Base-by-base conservation (phyloP, 1,140 invertebrate species). In the Epicauta chinensis region DNA sequence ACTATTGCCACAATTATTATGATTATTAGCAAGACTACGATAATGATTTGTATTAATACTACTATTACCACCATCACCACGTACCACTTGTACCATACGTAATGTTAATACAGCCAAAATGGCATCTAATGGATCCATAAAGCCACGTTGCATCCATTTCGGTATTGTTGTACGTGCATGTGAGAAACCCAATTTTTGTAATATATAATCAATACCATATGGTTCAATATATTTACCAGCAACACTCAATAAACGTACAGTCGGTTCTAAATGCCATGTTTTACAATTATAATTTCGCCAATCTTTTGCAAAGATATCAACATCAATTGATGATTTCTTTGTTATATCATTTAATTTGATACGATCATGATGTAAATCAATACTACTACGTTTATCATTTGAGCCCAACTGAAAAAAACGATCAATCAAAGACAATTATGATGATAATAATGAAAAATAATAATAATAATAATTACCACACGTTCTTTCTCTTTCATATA, bases 161-260 rank as follows among this genome's bases (percentile, higher is more conserved):
- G 97, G 97, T 68, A 99, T 99, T 29, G 97, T 99, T 34, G 89
- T 94, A 35, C 95, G 78, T 2, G 97, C 96, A 73, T 98, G 96
- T 49, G 88, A 86, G 69, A 99, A 98, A 10, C 95, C 95, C 4
- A 98, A 76, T 71, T 96, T 95, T 73, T 98, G 92, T 29, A 98
- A 77, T 58, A 98, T 96, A 69, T 94, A 97, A 74, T 98, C 95
- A 31, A 97, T 93, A 32, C 94, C 95, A 64, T 97, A 96, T 1
- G 94, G 93, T 71, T 97, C 93, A 56, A 98, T 95, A 57, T 91
- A 90, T 71, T 94, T 93, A 11, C 93, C 93, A n/a, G 68, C 68
- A n/a, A 70, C 68, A 36, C 68, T 68, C 31, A 70, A 45, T 13
- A 70, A 89, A 83, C 91, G 81, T 44, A 99, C 93, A 42, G 94